Conservation (phyloP, 2,888 invertebrate species). For the Pantelozetes paolii region DNA sequence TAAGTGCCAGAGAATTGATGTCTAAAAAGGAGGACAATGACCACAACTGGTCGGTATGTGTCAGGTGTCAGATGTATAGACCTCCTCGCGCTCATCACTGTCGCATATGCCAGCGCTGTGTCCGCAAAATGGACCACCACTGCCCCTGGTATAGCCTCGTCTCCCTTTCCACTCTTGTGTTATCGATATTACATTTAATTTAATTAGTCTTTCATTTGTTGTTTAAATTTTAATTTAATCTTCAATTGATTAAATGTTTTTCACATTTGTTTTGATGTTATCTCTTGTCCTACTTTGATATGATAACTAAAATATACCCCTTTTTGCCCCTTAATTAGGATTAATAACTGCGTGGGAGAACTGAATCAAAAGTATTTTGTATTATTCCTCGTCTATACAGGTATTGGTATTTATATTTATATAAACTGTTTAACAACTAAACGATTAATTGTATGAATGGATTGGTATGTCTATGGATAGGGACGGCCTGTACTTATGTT, state of each 20-base stretch:
- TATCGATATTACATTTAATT: background rate
- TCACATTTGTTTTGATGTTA: too few relatives aligned
- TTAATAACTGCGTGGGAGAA: constrained; percentile 89
- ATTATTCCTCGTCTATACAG: constrained; percentile 77
- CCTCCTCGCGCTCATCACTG: constrained; percentile 84
- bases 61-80: constrained; percentile 72
- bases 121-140: constrained; percentile 77
- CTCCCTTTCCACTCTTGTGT: background rate
- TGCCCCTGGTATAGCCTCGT: constrained; percentile 64
- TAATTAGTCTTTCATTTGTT: background rate
- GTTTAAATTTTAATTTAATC: too few relatives aligned
- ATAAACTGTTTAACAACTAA: background rate
- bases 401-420: constrained; percentile 51
- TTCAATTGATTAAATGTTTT: too few relatives aligned
- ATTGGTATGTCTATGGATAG: background rate
- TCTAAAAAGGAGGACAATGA: constrained; percentile 50
- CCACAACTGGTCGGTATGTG: constrained; percentile 68
- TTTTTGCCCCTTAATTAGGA: too few relatives aligned
- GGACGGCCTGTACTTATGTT: constrained; percentile 16
- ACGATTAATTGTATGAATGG: background rate
- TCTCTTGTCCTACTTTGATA: too few relatives aligned
- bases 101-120: constrained; percentile 76
- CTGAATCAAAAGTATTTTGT: constrained; percentile 86
- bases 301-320: too few relatives aligned
- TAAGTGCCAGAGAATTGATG: constrained; percentile 50